phyloP scores from a whole-genome alignment of 2,797 vertebrate genomes.

The Artibeus lituratus region DNA sequence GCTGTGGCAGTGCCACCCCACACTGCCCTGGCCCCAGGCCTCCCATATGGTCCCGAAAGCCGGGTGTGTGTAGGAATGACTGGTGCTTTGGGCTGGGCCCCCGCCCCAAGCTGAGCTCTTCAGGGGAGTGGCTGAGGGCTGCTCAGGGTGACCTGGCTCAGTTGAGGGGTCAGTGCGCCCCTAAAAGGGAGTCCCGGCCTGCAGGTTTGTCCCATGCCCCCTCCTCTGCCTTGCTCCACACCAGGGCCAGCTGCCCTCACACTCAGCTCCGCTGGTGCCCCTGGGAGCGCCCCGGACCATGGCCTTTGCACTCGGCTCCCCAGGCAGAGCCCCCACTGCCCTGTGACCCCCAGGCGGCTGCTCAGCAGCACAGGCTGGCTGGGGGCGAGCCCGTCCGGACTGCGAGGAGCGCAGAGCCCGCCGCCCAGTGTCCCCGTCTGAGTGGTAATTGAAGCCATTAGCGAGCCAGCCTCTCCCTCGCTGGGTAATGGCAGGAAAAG shows the following conservation, averaged over 20 bases:
- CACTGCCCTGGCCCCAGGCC: fast-evolving
- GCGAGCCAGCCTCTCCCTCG: constrained; percentile 73
- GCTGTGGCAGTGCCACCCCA: background rate
- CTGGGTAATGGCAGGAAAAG: constrained; percentile 78
- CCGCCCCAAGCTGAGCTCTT: background rate
- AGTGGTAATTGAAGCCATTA: constrained; percentile 80
- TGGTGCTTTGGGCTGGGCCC: background rate
- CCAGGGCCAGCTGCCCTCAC: background rate
- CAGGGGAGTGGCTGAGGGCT: background rate
- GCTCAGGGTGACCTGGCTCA: background rate
- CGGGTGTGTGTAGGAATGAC: background rate
- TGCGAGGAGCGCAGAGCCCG: constrained; percentile 8
- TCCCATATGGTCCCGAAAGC: background rate
- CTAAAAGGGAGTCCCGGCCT: background rate
- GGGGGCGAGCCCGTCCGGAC: constrained; percentile 26
- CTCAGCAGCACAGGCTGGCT: background rate
- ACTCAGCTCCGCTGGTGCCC: background rate
- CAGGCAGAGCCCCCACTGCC: background rate
- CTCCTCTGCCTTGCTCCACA: background rate
- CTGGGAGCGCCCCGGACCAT: background rate
- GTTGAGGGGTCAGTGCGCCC: background rate
- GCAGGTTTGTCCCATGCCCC: background rate
- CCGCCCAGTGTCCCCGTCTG: constrained; percentile 70
- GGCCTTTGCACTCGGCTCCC: background rate
- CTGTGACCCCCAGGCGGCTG: background rate